Percentiles rank a stretch among this genome's conserved stretches.
phyloP scores from a whole-genome alignment of 2,113 vertebrate species.

The Crotalus horridus region DNA sequence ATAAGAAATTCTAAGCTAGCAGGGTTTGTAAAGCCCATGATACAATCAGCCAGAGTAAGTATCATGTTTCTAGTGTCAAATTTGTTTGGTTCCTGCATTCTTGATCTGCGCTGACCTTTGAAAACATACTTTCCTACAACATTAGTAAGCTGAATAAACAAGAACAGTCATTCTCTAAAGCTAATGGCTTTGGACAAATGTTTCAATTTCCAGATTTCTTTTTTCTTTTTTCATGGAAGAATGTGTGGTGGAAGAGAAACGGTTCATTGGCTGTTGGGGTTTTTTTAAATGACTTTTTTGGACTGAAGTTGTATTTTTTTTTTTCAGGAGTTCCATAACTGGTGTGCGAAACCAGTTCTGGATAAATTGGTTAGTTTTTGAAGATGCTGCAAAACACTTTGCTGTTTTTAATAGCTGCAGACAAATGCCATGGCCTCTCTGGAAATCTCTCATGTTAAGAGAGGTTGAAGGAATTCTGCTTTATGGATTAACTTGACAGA shows the following conservation, averaged over 20 bases:
- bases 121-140: background rate
- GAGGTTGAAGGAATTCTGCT: background rate
- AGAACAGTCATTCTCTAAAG: background rate
- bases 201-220: background rate
- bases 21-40: background rate
- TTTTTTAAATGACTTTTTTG: background rate
- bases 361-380: background rate
- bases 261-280: background rate
- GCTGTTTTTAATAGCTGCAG: background rate
- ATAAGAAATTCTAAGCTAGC: fast-evolving
- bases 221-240: background rate
- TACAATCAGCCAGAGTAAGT: fast-evolving
- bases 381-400: background rate
- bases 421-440: background rate
- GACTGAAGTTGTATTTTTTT: background rate
- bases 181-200: background rate
- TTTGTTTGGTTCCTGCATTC: fast-evolving
- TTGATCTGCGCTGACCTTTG: background rate
- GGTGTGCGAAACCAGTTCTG: background rate
- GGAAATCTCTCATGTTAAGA: background rate
- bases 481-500: background rate
- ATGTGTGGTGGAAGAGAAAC: background rate
- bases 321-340: background rate
- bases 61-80: background rate
- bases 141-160: background rate